Conservation (phyloP, 2,113 vertebrate species). For the Charadrius vociferus region DNA sequence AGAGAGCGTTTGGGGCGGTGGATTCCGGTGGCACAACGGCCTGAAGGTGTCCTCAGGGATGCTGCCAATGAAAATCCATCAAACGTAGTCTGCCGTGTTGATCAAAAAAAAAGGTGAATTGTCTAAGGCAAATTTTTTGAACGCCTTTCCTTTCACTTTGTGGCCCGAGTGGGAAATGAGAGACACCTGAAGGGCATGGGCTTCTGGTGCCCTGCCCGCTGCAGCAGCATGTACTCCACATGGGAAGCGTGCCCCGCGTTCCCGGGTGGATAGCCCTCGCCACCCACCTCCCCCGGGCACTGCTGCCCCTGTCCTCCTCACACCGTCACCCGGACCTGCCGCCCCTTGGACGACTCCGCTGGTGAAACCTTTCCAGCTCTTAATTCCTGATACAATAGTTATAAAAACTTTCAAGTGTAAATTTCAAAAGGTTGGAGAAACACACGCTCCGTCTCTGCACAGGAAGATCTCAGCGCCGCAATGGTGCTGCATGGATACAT, state of each 20-base stretch:
- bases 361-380: background rate
- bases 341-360: accelerated
- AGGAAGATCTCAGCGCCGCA: no score
- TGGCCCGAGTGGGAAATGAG: no score
- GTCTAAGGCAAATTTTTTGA: background rate
- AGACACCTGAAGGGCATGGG: background rate
- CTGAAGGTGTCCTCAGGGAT: accelerated
- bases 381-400: accelerated
- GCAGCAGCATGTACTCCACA: accelerated
- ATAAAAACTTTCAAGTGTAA: background rate
- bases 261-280: accelerated
- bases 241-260: accelerated
- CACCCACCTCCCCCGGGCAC: accelerated
- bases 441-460: accelerated
- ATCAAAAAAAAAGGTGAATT: no score
- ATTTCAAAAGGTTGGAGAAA: background rate
- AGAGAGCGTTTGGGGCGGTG: accelerated
- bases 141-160: background rate
- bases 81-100: background rate
- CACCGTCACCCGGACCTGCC: accelerated
- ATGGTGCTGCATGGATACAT: accelerated
- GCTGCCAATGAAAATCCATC: accelerated
- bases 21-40: no score
- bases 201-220: no score
- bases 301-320: accelerated